A percentile compares a stretch with the other conserved stretches of the same genome.
Conservation (phyloP, 2,797 vertebrate genomes). For the Cuculus canorus region DNA sequence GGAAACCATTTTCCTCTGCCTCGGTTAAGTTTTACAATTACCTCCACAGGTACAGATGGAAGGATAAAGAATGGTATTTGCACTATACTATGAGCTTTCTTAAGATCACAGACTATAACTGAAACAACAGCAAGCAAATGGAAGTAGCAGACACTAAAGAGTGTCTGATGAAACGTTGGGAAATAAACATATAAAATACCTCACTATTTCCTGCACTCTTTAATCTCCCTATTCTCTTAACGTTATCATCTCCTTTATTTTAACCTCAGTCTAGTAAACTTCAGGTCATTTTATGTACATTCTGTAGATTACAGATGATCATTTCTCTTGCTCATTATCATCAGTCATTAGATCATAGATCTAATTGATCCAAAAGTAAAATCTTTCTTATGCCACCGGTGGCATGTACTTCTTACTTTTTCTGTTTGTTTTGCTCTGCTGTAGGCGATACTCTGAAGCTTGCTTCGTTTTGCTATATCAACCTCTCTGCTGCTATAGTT, state of each 20-base stretch:
- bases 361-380: background rate
- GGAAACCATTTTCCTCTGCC: background rate
- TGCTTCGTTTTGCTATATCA: conserved; percentile 61
- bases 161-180: background rate
- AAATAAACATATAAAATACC: background rate
- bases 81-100: conserved; percentile 9
- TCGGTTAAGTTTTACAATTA: background rate
- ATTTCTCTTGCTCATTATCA: conserved; percentile 49
- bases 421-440: conserved; percentile 66
- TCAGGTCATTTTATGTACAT: conserved; percentile 29
- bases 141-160: background rate
- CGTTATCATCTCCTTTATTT: conserved; percentile 37
- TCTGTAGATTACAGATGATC: conserved; percentile 19
- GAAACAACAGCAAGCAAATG: background rate
- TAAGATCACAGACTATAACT: background rate
- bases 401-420: conserved; percentile 11
- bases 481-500: conserved; percentile 71
- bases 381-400: background rate
- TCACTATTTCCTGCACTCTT: conserved; percentile 36
- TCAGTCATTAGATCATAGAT: conserved; percentile 8
- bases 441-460: conserved; percentile 66
- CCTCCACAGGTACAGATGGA: background rate
- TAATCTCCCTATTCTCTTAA: conserved; percentile 32
- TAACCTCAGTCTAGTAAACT: background rate
- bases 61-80: background rate